A percentile compares a stretch with the other conserved stretches of the same genome.
phyloP scores from a whole-genome alignment of 1,140 invertebrate species.

The Sarcophaga peregrina region DNA sequence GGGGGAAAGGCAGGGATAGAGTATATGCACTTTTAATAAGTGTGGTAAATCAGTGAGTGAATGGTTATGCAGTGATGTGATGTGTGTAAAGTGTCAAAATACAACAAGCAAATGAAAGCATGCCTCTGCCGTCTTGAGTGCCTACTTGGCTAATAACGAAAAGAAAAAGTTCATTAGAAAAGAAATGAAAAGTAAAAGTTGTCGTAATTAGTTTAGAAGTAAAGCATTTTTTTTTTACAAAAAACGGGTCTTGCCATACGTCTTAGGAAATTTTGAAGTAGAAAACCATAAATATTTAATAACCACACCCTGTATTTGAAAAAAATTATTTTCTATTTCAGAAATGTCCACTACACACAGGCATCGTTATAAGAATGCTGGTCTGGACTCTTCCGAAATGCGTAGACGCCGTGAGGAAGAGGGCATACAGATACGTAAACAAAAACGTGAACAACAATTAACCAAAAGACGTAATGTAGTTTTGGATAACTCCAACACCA shows the following conservation, averaged over 20 bases:
- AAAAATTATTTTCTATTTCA: neutral
- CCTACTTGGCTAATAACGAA: neutral
- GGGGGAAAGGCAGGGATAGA: constrained; percentile 13
- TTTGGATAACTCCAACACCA: constrained; percentile 53
- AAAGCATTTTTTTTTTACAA: neutral
- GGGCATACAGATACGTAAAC: constrained; percentile 94
- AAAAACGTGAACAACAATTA: constrained; percentile 92
- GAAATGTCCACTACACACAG: constrained; percentile 85
- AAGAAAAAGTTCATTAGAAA: neutral
- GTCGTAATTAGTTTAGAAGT: constrained; percentile 18
- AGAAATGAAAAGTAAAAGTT: neutral
- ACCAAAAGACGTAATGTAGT: constrained; percentile 92
- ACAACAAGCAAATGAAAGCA: neutral
- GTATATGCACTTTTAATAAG: constrained; percentile 27
- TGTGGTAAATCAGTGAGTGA: neutral
- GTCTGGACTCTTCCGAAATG: constrained; percentile 91
- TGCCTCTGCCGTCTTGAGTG: neutral
- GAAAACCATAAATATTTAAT: neutral
- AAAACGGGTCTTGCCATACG: neutral
- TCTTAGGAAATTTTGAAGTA: neutral
- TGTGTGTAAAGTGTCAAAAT: constrained; percentile 9
- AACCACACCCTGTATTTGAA: constrained; percentile 16
- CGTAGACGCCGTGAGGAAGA: constrained; percentile 93
- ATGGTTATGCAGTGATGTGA: constrained; percentile 16
- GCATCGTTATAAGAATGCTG: constrained; percentile 95